Percentiles rank a stretch among this genome's conserved stretches.
These are phyloP conservation scores for Camponotus vicinus DNA, from an alignment of 1,140 invertebrate species.

Conservation along the genomic window DNA sequence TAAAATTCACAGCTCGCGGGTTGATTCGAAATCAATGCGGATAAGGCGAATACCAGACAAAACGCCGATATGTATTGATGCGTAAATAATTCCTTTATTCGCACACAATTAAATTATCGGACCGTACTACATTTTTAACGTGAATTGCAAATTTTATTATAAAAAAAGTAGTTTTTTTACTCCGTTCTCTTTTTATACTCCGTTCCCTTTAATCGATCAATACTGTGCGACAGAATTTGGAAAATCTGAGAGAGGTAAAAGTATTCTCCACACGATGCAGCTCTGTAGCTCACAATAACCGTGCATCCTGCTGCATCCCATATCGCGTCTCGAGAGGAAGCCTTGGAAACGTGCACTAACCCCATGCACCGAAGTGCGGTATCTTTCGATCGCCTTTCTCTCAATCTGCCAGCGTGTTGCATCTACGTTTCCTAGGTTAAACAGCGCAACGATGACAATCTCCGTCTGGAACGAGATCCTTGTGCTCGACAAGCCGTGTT, in stretches of 20 bases:
- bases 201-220: not conserved
- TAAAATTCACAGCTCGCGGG: too few relatives aligned
- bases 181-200: not conserved
- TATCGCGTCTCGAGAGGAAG: conserved; percentile 43
- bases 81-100: too few relatives aligned
- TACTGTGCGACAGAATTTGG: not conserved
- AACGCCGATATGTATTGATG: too few relatives aligned
- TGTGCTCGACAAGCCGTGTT: not conserved
- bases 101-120: too few relatives aligned
- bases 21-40: too few relatives aligned
- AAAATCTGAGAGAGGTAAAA: not conserved
- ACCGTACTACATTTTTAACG: not conserved
- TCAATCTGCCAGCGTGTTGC: conserved; percentile 32
- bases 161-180: not conserved
- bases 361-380: conserved; percentile 31
- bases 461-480: not conserved
- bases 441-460: not conserved
- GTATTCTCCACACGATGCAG: not conserved
- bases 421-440: conserved; percentile 18
- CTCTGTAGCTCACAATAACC: conserved; percentile 2
- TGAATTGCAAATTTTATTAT: not conserved
- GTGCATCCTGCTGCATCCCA: conserved; percentile 40
- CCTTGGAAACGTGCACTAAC: conserved; percentile 48
- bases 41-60: too few relatives aligned
- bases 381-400: conserved; percentile 35